phyloP scores from a whole-genome alignment of 2,113 vertebrate species.

The Corythoichthys intestinalis region DNA sequence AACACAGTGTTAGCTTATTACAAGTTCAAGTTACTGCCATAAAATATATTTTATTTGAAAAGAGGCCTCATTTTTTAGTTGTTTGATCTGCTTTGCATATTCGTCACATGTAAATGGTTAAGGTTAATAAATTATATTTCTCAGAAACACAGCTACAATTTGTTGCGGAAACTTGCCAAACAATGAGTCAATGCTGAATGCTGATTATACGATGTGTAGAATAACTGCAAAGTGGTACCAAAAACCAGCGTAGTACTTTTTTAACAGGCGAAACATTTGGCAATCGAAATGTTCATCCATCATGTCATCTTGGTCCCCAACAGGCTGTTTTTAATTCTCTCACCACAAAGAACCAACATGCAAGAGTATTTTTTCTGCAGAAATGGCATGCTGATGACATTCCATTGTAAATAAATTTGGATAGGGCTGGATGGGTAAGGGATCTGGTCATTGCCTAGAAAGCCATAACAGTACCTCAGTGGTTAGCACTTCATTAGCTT shows the following conservation, averaged over 20 bases:
- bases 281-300: constrained; percentile 31
- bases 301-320: constrained; percentile 15
- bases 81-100: neutral
- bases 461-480: constrained; percentile 57
- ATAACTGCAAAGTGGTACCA: neutral
- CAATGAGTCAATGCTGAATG: neutral
- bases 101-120: neutral
- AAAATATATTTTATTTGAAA: neutral
- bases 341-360: constrained; percentile 34
- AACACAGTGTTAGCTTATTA: neutral
- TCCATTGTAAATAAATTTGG: constrained; percentile 13
- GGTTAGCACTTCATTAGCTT: constrained; percentile 73
- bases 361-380: constrained; percentile 28
- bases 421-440: constrained; percentile 17
- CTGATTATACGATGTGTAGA: neutral
- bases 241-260: neutral
- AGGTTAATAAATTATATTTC: neutral
- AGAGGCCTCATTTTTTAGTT: neutral
- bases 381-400: constrained; percentile 34
- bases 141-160: neutral
- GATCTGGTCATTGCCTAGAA: constrained; percentile 33
- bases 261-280: neutral
- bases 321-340: constrained; percentile 45
- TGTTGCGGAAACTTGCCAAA: neutral
- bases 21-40: neutral